Percentiles rank a stretch among this genome's conserved stretches.
Conservation (phyloP, 2,888 invertebrate genomes). For the Rhimphoctona megacephalus region DNA sequence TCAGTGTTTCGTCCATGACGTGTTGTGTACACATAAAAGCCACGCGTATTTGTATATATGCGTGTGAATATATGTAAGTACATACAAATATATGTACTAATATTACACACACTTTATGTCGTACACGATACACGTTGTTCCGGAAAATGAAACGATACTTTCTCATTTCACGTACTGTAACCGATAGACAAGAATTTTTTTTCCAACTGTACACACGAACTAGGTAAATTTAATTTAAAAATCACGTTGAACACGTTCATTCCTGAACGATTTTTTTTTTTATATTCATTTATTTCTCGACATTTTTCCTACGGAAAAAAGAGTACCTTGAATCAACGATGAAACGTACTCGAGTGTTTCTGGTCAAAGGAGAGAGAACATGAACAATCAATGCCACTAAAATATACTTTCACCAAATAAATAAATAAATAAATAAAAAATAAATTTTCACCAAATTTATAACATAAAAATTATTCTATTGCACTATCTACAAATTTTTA, state of each 20-base stretch:
- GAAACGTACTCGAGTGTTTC: not conserved
- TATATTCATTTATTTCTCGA: not conserved
- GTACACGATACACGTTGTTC: conserved; percentile 28
- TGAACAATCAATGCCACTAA: not conserved
- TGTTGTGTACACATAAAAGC: not conserved
- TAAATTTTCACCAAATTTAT: not conserved
- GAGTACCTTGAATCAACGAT: not conserved
- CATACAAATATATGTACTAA: conserved; percentile 26
- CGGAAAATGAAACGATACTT: conserved; percentile 42
- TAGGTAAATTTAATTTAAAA: conserved; percentile 29
- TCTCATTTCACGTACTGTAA: conserved; percentile 13
- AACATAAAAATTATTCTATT: not conserved
- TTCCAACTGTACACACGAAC: not conserved
- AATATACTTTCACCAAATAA: no score
- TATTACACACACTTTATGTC: conserved; percentile 20
- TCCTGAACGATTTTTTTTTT: not conserved
- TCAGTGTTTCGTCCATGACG: conserved; percentile 51
- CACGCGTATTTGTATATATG: not conserved
- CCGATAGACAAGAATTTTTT: not conserved
- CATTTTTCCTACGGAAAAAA: not conserved
- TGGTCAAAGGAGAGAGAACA: not conserved
- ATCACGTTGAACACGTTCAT: not conserved
- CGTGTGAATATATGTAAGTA: not conserved
- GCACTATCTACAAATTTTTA: not conserved
- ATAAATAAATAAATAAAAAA: no score